phyloP scores from a whole-genome alignment of 2,888 invertebrate genomes.

The Acanthococcus lagerstroemiae region DNA sequence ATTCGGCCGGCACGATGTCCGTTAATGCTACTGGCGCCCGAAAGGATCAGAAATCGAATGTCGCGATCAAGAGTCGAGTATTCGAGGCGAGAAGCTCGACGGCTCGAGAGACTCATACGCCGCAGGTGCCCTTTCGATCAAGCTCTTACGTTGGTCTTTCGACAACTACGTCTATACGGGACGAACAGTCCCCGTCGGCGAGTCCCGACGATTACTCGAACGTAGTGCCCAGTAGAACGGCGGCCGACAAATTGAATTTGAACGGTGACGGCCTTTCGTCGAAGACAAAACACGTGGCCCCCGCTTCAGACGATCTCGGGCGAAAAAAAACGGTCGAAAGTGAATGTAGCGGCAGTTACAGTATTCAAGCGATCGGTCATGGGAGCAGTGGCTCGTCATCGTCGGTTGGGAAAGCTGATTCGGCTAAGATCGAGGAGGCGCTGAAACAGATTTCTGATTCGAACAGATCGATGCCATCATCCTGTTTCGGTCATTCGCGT shows the following conservation, averaged over 20 bases:
- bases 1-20: conserved; percentile 28
- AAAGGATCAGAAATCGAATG: not conserved
- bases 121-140: conserved; percentile 12
- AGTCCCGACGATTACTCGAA: not conserved
- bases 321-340: not conserved
- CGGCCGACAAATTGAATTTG: not conserved
- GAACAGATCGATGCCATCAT: not conserved
- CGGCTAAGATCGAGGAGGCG: conserved; percentile 17
- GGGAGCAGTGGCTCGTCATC: not conserved
- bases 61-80: not conserved
- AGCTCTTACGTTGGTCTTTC: not conserved
- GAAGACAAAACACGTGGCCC: not conserved
- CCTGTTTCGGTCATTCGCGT: conserved; percentile 22
- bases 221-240: not conserved
- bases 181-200: not conserved
- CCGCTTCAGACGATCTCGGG: not conserved
- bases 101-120: not conserved
- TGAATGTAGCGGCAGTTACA: conserved; percentile 6
- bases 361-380: conserved; percentile 11
- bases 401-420: not conserved
- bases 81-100: not conserved
- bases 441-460: conserved; percentile 14
- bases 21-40: not conserved
- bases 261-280: not conserved
- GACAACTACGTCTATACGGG: not conserved